Evolutionary conservation across 2,113 vertebrate genomes (phyloP), one percentile per base, ranked within the genome.

Genomic region (Saguinus midas): DNA sequence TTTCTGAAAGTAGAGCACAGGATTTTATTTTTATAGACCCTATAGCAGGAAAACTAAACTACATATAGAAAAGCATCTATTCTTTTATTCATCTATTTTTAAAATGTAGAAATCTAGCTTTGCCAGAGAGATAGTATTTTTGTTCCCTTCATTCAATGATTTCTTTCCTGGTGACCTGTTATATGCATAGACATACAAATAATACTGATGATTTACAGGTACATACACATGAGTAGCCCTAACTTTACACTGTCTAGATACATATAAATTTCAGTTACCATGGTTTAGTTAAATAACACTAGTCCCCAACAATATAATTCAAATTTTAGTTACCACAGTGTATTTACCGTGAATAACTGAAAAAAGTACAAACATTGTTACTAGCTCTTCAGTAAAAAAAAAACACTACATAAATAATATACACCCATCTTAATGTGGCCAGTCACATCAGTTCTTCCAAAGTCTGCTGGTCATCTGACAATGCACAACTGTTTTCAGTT

Each of bases 1-100:
- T 94, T 93, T 80, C 14, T 94, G 25, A 91, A 90, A 96, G 66
- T 40, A 96, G 94, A 68, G 37, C n/a, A 82, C 2, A 61, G 70
- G 14, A n/a, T 55, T 68, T 70, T 90, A 55, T 64, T 86, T 95
- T 93, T 90, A 89, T 20, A 87, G 25, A 72, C 0, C 48, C 20
- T 45, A 58, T 5, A 84, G 8, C 6, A 81, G 57, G 27, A 95
- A 37, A 97, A 97, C 10, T 72, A 90, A 96, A 97, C 40, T 88
- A 76, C 25, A 92, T n/a, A 61, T 4, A 96, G 48, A 76, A 94
- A 66, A 89, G 21, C 20, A 96, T 55, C 37, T 72, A 72, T 76
- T 43, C 37, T 70, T 66, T 78, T 25, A 81, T 32, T 90, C 20
- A 87, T 29, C 68, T 83, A 57, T 81, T 95, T 57, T 61, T 43